Conservation (phyloP, 2,113 vertebrate species). For the Amazona vittata region DNA sequence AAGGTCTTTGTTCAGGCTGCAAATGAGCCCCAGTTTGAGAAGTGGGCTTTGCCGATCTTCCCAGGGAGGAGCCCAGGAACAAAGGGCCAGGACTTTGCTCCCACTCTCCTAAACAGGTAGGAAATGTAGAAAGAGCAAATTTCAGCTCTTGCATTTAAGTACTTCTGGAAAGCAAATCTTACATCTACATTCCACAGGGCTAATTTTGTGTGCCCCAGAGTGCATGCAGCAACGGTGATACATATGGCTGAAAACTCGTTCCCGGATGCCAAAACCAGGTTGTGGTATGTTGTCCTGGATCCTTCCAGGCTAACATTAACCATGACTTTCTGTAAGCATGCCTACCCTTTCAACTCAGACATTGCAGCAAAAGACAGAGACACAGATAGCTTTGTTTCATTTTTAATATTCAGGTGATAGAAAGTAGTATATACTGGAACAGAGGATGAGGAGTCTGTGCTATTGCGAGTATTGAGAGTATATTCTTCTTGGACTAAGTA, state of each 20-base stretch:
- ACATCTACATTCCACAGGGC: constrained; percentile 40
- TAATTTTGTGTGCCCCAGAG: constrained; percentile 47
- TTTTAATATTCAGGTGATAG: neutral
- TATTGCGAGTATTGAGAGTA: neutral
- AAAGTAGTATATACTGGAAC: neutral
- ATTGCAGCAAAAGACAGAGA: neutral
- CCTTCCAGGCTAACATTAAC: constrained; percentile 50
- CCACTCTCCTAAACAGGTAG: constrained; percentile 48
- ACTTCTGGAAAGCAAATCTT: constrained; percentile 41
- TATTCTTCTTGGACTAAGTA: neutral
- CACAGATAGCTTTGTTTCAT: neutral
- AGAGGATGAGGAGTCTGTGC: neutral
- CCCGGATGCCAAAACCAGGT: constrained; percentile 61
- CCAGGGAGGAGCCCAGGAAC: neutral
- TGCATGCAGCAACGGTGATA: constrained; percentile 36
- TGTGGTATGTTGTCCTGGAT: constrained; percentile 57
- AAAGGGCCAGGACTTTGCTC: constrained; percentile 24
- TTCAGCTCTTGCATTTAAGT: constrained; percentile 8
- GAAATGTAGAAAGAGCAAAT: constrained; percentile 42
- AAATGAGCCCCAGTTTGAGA: neutral
- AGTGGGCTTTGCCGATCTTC: constrained; percentile 11
- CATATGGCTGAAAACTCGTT: constrained; percentile 48
- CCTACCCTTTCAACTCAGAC: constrained; percentile 11
- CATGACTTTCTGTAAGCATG: constrained; percentile 1
- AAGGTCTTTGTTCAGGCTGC: constrained; percentile 28